Base-by-base conservation (phyloP, 2,888 invertebrate genomes). In the Oscheius sp. region DNA sequence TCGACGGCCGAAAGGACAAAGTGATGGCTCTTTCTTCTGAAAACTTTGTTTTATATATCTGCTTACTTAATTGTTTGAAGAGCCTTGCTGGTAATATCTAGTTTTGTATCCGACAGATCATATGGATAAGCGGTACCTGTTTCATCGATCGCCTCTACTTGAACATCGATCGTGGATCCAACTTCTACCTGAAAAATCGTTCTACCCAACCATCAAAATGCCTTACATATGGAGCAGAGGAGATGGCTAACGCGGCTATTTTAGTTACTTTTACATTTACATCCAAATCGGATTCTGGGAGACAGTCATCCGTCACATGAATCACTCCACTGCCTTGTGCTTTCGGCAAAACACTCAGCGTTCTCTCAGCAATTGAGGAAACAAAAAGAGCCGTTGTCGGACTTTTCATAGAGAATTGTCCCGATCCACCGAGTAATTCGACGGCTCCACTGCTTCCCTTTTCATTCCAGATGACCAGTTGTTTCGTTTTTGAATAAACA, bases 381-480 rank as follows among this genome's bases (percentile, higher is more conserved):
- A 28, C 9, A 32, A 67, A 66, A 12, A 54, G 61, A 14, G 41
- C 51, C 2, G 20, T 17, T 12, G 33, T 36, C 4, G 41, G 24
- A 12, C 17, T 14, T 26, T 30, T 33, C 12, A 82, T 45, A n/a
- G 62, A 56, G 51, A 81, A 82, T 56, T 81, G 76, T 20, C 82
- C 82, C n/a, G 81, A 81, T 32, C 82, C 82, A 8, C 82, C 82
- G n/a, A 41, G 14, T 20, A 82, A 36, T 8, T 57, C 28, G 36
- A 82, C 61, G 9, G 66, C 59, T 2, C 67, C 67, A 2, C 26
- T 71, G 3, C 71, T 73, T 2, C 72, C 69, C 12, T 65, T 57
- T 49, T 81, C 78, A 66, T 82, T 82, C 81, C 80, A 82, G 9
- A 82, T 47, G 17, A 80, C 73, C 24, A 54, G 33, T 2, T 54